Evolutionary conservation across 1,140 invertebrate genomes (phyloP).

Genomic region (Megalopta genalis): DNA sequence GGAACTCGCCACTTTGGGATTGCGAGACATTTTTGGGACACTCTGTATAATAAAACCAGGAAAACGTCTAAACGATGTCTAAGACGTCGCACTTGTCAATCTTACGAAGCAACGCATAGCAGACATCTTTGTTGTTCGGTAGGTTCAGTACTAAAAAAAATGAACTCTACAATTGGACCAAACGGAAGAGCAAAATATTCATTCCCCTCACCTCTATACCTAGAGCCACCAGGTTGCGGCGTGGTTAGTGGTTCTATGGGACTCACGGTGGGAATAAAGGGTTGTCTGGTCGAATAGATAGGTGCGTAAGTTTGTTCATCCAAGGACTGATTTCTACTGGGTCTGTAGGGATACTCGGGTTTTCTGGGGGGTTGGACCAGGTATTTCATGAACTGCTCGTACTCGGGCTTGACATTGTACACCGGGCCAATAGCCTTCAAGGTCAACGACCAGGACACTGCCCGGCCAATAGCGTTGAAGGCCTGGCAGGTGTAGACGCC

Average conservation of each 20-base stretch:
- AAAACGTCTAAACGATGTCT: no score
- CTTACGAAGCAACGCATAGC: no score
- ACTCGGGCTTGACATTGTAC: conserved; percentile 78
- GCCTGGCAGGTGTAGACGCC: conserved; percentile 93
- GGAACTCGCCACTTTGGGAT: no score
- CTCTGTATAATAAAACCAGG: no score
- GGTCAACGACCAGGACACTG: conserved; percentile 87
- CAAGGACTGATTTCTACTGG: conserved; percentile 65
- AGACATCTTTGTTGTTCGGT: no score
- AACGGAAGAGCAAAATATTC: neutral
- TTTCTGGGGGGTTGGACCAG: conserved; percentile 79
- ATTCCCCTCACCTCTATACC: conserved; percentile 70
- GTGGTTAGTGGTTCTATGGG: conserved; percentile 61
- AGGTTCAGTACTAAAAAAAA: no score
- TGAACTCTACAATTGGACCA: neutral
- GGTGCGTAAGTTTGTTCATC: conserved; percentile 71
- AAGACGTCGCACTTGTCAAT: no score
- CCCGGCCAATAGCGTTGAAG: conserved; percentile 89
- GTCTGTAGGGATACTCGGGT: conserved; percentile 79
- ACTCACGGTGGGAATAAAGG: conserved; percentile 63
- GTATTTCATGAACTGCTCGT: conserved; percentile 81
- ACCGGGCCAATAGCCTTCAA: conserved; percentile 86
- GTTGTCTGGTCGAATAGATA: conserved; percentile 51
- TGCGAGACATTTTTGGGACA: no score
- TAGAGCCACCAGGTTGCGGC: conserved; percentile 16